Percentiles rank a stretch among this genome's conserved stretches.
Conservation (phyloP, 2,888 invertebrate species). For the Petrolisthes cinctipes region DNA sequence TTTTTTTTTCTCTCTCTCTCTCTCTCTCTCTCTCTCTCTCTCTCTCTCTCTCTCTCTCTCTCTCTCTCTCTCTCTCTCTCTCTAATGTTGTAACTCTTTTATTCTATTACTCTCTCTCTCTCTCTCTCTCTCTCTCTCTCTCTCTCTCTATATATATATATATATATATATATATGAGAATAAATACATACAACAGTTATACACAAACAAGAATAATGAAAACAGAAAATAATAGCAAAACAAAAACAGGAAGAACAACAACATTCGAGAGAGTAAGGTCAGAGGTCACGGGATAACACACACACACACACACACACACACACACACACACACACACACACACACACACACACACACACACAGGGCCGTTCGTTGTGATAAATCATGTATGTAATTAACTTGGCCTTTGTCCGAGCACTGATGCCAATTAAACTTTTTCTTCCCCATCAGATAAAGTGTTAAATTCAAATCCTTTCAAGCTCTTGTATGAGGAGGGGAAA, state of each 20-base stretch:
- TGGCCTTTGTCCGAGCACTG: constrained; percentile 31
- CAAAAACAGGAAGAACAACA: neutral
- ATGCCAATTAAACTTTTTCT: too few relatives aligned
- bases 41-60: neutral
- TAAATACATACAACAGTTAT: too few relatives aligned
- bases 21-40: constrained; percentile 1
- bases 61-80: neutral
- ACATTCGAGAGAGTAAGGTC: neutral
- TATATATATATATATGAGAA: too few relatives aligned
- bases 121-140: neutral
- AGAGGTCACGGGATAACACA: neutral
- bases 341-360: neutral
- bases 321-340: neutral
- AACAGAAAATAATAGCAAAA: neutral
- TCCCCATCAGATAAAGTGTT: too few relatives aligned
- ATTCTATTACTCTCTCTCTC: constrained; percentile 3
- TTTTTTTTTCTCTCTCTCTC: neutral
- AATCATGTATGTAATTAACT: constrained; percentile 43
- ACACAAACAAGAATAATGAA: neutral
- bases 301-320: constrained; percentile 9
- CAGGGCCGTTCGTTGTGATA: constrained; percentile 33
- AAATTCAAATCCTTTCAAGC: too few relatives aligned
- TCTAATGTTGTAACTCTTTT: neutral
- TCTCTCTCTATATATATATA: too few relatives aligned
- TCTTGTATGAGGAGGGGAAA: too few relatives aligned